Evolutionary conservation across 35 echinoderm and acorn worm species (phyloP).

Genomic region (Amphiura filiformis): DNA sequence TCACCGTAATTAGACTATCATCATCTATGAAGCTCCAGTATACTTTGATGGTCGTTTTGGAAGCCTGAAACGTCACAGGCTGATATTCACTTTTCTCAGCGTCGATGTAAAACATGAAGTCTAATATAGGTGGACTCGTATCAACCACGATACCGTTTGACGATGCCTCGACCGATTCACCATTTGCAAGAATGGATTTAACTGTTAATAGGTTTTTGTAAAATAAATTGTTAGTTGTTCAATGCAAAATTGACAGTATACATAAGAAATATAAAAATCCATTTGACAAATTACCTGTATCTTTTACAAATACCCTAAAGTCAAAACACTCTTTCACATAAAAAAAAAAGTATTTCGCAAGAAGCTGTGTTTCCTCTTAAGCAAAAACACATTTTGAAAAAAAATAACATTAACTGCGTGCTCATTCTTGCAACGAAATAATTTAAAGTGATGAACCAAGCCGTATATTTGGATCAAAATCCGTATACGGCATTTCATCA

Average conservation of each 20-base stretch:
- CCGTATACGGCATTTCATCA: no score
- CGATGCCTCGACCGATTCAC: not conserved
- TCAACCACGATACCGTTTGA: conserved; percentile 34
- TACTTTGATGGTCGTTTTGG: conserved; percentile 24
- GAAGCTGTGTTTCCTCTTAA: no score
- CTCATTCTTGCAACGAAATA: no score
- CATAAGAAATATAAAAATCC: not conserved
- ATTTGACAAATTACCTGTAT: not conserved
- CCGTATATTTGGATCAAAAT: no score
- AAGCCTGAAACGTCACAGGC: conserved; percentile 14
- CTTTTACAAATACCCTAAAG: not conserved
- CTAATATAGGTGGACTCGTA: conserved; percentile 19
- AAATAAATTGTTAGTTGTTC: not conserved
- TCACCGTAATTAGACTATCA: not conserved
- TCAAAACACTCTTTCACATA: not conserved
- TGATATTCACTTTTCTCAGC: not conserved
- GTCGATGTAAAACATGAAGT: conserved; percentile 27
- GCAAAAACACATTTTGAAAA: no score
- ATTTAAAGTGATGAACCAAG: no score
- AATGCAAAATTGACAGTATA: not conserved
- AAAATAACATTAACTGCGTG: no score
- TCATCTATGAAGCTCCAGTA: conserved; percentile 25
- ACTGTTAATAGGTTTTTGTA: not conserved
- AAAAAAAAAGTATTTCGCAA: no score
- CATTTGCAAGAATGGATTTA: conserved; percentile 18